Conservation (phyloP, 64 coral and sea anemone species). For the Astreopora myriophthalma region DNA sequence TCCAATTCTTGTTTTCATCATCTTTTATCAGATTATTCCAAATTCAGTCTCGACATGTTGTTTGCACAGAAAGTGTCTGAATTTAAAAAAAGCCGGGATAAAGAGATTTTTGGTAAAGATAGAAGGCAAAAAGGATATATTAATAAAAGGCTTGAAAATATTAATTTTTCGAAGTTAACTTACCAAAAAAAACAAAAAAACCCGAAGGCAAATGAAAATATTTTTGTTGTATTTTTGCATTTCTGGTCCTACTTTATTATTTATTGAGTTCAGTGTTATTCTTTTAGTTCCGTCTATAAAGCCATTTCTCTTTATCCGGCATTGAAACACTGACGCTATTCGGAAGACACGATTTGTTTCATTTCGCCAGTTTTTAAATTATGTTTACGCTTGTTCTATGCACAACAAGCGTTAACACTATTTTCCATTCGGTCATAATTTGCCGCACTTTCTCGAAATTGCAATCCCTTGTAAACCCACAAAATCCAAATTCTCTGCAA, state of each 20-base stretch:
- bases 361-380: no score
- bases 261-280: not conserved
- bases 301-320: not conserved
- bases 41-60: not conserved
- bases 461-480: not conserved
- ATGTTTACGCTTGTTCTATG: not conserved
- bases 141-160: not conserved
- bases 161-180: not conserved
- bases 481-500: constrained; percentile 5
- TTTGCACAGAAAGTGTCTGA: not conserved
- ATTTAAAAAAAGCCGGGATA: not conserved
- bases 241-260: not conserved
- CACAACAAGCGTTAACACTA: not conserved
- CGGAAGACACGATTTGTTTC: not conserved
- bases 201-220: not conserved
- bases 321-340: no score
- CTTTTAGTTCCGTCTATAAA: not conserved
- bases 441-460: not conserved
- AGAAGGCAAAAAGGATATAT: not conserved
- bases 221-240: not conserved
- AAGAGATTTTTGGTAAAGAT: not conserved
- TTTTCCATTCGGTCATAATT: not conserved
- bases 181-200: not conserved
- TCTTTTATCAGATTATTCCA: not conserved
- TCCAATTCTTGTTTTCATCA: not conserved